Base-by-base conservation (phyloP, 92 coral and sea anemone species). In the Meandrina meandrites region DNA sequence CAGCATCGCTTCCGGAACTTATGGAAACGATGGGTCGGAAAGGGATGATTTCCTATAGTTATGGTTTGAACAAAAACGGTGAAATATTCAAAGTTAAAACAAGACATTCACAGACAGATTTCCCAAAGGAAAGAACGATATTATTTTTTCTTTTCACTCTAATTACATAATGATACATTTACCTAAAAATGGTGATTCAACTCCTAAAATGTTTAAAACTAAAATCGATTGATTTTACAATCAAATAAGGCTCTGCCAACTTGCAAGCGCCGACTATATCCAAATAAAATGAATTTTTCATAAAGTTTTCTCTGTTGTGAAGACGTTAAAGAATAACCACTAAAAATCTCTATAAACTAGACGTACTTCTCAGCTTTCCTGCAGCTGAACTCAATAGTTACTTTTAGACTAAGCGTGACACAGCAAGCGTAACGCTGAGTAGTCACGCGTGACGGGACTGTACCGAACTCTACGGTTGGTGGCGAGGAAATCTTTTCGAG, bases 221-320 rank as follows among this genome's bases (percentile, higher is more conserved):
- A 51, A n/a, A 56, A 75, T 21, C 86, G 86, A 69, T 73, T 36
- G 79, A 72, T 72, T 75, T 67, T 74, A 84, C 57, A 84, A 84
- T 84, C 87, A 74, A 69, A 83, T 84, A 53, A 56, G 50, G 69
- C 80, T 35, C 17, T 71, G 86, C 56, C 51, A 19, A 28, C 17
- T 31, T 12, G 71, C 50, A 35, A 42, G 64, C 51, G 50, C 24
- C 37, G 21, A 42, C 60, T 34, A 36, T 32, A 83, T 83, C 80
- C 87, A 72, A 83, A 83, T 83, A 74, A 83, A 83, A 83, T 83
- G 87, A 83, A 83, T 83, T 54, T 54, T 72, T 35, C 24, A 53
- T 56, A 72, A 72, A 47, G 24, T 32, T 84, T 56, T 32, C 30
- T 56, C 21, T 34, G 28, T 79, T 21, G 48, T 21, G 76, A 71